Percentiles rank a stretch among this genome's conserved stretches.
phyloP scores from a whole-genome alignment of 2,888 invertebrate genomes.

The Melanargia galathea region DNA sequence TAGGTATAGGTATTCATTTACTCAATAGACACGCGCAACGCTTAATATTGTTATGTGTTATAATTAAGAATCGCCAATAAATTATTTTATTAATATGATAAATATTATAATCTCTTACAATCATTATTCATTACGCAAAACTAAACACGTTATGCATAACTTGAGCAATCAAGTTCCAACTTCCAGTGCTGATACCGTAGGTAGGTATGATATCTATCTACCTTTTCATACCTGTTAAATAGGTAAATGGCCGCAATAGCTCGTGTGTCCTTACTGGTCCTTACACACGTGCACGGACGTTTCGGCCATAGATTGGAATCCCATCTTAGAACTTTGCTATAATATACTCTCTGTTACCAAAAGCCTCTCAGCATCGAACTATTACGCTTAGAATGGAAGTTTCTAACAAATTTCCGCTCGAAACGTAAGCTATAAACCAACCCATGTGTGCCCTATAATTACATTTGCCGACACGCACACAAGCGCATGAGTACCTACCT shows the following conservation, averaged over 20 bases:
- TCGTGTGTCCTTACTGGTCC: no score
- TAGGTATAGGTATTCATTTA: conserved; percentile 37
- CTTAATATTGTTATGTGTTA: conserved; percentile 29
- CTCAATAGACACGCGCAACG: conserved; percentile 33
- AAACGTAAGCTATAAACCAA: no score
- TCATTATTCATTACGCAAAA: conserved; percentile 18
- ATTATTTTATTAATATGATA: conserved; percentile 34
- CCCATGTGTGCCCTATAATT: no score
- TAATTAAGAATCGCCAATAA: conserved; percentile 31
- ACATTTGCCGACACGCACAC: no score
- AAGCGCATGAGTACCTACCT: no score
- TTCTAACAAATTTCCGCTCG: no score
- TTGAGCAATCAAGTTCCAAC: conserved; percentile 4
- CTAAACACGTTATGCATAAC: conserved; percentile 26
- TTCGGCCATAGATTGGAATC: no score
- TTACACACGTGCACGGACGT: no score
- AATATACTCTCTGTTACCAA: no score
- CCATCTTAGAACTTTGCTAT: no score
- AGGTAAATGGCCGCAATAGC: not conserved
- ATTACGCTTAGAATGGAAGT: no score
- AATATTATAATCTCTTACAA: conserved; percentile 35
- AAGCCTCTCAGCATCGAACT: no score
- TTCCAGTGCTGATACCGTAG: not conserved
- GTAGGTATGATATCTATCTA: not conserved
- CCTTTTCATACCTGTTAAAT: not conserved